Evolutionary conservation across 2,888 invertebrate genomes (phyloP), one percentile per base, ranked within the genome.

Genomic region (Craniophora ligustri): DNA sequence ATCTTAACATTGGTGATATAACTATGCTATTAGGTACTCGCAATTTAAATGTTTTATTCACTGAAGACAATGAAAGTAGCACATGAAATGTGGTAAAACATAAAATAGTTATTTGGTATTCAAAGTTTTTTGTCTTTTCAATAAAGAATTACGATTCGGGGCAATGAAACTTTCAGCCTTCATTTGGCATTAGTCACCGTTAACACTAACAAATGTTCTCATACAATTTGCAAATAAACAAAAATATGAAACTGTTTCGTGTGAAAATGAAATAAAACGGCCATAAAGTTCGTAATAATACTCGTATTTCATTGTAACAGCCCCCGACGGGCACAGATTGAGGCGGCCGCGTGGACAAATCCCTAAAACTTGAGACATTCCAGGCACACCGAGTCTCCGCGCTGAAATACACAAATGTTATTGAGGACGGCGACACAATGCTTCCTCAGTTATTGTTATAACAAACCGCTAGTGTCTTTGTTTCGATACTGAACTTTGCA

Each of bases 271-370:
- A 78, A 85, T 80, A 81, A 80, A 75, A 78, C 54, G 67, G 76
- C 72, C 72, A 80, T 83, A 85, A 84, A 81, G 73, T 81, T 71
- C 67, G 76, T 76, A 81, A 83, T 85, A 83, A 82, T 76, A 72
- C 72, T 75, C 69, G 80, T 84, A 83, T 82, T 81, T 84, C 82
- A 78, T 65, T 60, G 75, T 79, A 78, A 85, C 75, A 70, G 75
- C 76, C 61, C 79, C 78, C 80, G 54, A 31, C 55, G 67, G 59
- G 67, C 50, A 44, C 68, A 70, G 72, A 79, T 76, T 74, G 76
- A 78, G 75, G 53, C 59, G 62, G 59, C 50, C 41, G 68, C 54
- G 63, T 73, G 72, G 79, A 82, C 81, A 78, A 80, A 79, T 78
- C 72, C 65, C 69, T 62, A 56, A 49, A 73, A 67, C 67, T 72